phyloP scores from a whole-genome alignment of 2,113 vertebrate species.

The Catagonus wagneri region DNA sequence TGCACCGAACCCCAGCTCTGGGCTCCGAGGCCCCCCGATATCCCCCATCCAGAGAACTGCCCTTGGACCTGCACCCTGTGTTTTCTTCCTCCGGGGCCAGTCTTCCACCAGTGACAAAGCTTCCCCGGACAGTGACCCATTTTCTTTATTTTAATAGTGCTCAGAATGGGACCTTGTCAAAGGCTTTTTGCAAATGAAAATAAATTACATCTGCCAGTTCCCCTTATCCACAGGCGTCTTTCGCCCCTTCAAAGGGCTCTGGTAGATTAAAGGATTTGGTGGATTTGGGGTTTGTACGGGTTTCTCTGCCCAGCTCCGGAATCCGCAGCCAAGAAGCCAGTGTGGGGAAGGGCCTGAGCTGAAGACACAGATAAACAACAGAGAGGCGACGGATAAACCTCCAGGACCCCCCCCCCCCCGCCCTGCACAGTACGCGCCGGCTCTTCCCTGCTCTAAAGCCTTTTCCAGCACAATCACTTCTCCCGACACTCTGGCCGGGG shows the following conservation, averaged over 20 bases:
- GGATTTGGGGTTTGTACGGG: slow-evolving; percentile 56
- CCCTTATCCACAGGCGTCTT: slow-evolving; percentile 66
- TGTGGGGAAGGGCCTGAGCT: background rate
- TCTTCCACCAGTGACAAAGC: slow-evolving; percentile 70
- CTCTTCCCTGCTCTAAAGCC: background rate
- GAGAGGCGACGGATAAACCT: background rate
- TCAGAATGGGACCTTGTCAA: slow-evolving; percentile 67
- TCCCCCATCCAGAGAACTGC: background rate
- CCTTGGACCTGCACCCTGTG: slow-evolving; percentile 32
- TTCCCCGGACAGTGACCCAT: slow-evolving; percentile 39
- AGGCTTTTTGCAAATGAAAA: slow-evolving; percentile 75
- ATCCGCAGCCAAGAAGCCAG: slow-evolving; percentile 1
- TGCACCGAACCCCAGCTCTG: slow-evolving; percentile 26
- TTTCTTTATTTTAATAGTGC: slow-evolving; percentile 69
- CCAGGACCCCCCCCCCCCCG: too few relatives aligned
- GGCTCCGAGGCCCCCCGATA: background rate
- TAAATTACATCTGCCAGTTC: slow-evolving; percentile 63
- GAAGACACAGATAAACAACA: background rate
- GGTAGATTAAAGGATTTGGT: slow-evolving; percentile 68
- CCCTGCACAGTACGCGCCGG: background rate
- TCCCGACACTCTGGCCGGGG: background rate
- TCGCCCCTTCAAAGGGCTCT: slow-evolving; percentile 70
- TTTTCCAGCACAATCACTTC: background rate
- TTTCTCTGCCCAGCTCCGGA: slow-evolving; percentile 41
- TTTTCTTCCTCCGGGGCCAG: background rate